These are phyloP conservation scores for Notodonta dromedarius DNA, from an alignment of 2,888 invertebrate species.

Conservation along the genomic window DNA sequence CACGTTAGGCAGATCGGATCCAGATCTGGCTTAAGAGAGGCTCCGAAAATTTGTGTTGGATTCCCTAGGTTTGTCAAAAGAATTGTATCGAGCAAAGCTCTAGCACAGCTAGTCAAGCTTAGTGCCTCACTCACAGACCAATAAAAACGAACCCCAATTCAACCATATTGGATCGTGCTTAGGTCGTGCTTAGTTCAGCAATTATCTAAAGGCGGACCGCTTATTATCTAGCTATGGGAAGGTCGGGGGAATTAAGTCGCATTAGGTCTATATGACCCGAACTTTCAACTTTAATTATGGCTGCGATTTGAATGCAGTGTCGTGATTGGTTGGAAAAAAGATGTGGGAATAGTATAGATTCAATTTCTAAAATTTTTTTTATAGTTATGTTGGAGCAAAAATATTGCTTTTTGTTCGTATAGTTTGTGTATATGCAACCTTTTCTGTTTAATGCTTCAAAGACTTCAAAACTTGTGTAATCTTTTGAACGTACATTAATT, in stretches of 20 bases:
- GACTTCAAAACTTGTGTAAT: no score
- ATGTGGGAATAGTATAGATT: not conserved
- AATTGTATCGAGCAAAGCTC: no score
- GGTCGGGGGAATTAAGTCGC: constrained; percentile 8
- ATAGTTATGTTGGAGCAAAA: no score
- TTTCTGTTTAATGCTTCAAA: no score
- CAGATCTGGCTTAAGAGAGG: no score
- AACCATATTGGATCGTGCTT: not conserved
- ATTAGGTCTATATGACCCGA: constrained; percentile 4
- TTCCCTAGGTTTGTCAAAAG: no score
- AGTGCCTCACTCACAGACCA: not conserved
- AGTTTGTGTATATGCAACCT: no score
- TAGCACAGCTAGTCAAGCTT: not conserved
- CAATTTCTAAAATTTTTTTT: no score
- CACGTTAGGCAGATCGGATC: no score
- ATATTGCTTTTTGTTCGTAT: no score
- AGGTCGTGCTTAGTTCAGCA: constrained; percentile 1
- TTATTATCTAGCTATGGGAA: constrained; percentile 10
- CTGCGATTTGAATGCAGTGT: not conserved
- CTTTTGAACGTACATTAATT: no score
- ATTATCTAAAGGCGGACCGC: not conserved
- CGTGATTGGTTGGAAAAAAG: not conserved
- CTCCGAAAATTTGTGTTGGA: no score
- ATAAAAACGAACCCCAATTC: not conserved
- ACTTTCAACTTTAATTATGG: not conserved